Evolutionary conservation across 2,797 vertebrate species (phyloP).

Genomic region (Siniperca scherzeri): DNA sequence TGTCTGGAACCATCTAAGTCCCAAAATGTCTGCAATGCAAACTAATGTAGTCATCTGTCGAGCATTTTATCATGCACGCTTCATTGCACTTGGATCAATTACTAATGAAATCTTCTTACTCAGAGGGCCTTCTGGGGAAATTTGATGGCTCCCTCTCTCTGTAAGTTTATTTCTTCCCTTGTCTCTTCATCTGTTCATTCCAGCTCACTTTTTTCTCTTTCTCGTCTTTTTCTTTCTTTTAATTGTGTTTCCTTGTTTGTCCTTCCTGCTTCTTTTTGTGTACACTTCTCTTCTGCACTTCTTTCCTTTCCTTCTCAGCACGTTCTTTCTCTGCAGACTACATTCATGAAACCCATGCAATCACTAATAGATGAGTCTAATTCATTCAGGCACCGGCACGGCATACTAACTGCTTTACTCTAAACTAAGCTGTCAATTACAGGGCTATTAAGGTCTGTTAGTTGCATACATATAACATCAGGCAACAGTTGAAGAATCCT

Average conservation of each 20-base stretch:
- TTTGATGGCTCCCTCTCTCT: conserved; percentile 14
- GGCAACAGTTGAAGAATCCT: neutral
- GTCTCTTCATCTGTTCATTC: conserved; percentile 14
- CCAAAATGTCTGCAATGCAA: conserved; percentile 58
- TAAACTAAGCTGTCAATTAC: conserved; percentile 19
- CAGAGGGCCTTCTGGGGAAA: conserved; percentile 47
- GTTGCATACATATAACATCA: conserved; percentile 1
- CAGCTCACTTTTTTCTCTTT: neutral
- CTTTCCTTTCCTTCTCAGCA: neutral
- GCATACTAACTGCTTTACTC: neutral
- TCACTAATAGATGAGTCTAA: conserved; percentile 38
- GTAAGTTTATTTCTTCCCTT: conserved; percentile 11
- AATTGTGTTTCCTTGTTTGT: neutral
- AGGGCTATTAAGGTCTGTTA: neutral
- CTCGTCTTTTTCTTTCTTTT: neutral
- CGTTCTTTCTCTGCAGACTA: neutral
- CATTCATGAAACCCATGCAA: neutral
- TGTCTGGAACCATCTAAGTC: conserved; percentile 42
- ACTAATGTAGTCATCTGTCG: conserved; percentile 52
- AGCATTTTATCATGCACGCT: conserved; percentile 61
- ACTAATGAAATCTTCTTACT: conserved; percentile 61
- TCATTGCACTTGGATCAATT: conserved; percentile 61
- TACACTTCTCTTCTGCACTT: neutral
- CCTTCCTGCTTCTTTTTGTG: neutral
- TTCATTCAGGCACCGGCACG: conserved; percentile 2